Conservation (phyloP, 1,140 invertebrate genomes). For the Lepidurus packardi region DNA sequence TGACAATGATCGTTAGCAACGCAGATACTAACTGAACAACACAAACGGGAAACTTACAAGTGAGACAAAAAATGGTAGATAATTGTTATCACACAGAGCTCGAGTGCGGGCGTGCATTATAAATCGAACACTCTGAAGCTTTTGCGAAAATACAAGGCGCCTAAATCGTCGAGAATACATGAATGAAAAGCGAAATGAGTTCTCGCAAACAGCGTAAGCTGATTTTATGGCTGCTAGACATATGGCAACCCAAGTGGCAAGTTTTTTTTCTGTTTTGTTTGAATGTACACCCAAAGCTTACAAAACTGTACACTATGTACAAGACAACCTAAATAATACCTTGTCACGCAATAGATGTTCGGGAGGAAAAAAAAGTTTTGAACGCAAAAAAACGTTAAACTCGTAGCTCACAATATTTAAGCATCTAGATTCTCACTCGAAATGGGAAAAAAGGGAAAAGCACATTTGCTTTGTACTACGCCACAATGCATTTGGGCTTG, state of each 20-base stretch:
- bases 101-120: conserved; percentile 1
- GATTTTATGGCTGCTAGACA: conserved; percentile 3
- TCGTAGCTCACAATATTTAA: neutral
- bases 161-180: neutral
- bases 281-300: conserved; percentile 21
- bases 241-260: conserved; percentile 17
- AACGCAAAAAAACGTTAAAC: neutral
- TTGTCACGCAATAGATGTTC: neutral
- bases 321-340: neutral
- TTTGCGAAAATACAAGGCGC: conserved; percentile 15
- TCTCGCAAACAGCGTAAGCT: neutral
- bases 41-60: neutral
- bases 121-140: conserved; percentile 6
- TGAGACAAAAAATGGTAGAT: neutral
- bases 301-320: conserved; percentile 22
- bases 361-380: neutral
- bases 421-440: neutral
- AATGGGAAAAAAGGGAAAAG: neutral
- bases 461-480: conserved; percentile 19
- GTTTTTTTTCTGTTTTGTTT: neutral
- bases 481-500: neutral
- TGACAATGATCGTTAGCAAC: conserved; percentile 10
- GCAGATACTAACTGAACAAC: conserved; percentile 4
- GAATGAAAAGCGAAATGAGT: neutral
- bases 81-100: conserved; percentile 16